Conservation (phyloP, 2,113 vertebrate genomes). For the Hystrix brachyura region DNA sequence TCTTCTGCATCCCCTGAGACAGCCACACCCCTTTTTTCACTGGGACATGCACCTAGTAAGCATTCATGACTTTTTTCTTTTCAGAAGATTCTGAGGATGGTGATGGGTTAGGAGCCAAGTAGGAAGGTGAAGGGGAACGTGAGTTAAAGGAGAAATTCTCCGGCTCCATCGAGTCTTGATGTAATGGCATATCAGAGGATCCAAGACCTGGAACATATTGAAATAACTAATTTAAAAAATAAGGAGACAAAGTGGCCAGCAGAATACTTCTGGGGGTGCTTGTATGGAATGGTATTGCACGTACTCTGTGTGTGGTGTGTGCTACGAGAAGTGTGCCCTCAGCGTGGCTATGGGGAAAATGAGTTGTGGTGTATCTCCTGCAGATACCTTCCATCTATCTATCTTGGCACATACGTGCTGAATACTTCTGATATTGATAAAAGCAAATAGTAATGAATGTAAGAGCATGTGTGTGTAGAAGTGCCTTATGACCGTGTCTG, state of each 20-base stretch:
- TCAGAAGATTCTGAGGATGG: rapidly evolving
- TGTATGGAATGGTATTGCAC: neutral
- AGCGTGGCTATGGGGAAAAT: neutral
- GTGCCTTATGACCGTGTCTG: neutral
- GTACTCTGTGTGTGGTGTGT: neutral
- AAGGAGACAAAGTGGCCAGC: neutral
- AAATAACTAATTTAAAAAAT: neutral
- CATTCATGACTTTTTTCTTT: neutral
- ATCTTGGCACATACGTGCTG: neutral
- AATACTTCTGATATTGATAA: neutral
- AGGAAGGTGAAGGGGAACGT: rapidly evolving
- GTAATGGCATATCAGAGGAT: neutral
- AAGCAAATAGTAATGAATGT: too few species aligned
- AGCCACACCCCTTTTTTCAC: neutral
- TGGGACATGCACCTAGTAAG: neutral
- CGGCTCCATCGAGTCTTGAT: rapidly evolving
- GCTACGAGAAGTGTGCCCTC: neutral
- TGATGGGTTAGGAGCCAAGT: rapidly evolving
- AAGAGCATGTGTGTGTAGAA: neutral
- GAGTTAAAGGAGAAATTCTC: neutral
- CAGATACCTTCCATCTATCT: too few species aligned
- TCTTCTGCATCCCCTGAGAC: neutral
- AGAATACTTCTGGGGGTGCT: neutral
- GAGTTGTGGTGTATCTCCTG: neutral
- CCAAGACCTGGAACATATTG: neutral